phyloP scores from a whole-genome alignment of 2,797 vertebrate species.

The Myotis findleyi region DNA sequence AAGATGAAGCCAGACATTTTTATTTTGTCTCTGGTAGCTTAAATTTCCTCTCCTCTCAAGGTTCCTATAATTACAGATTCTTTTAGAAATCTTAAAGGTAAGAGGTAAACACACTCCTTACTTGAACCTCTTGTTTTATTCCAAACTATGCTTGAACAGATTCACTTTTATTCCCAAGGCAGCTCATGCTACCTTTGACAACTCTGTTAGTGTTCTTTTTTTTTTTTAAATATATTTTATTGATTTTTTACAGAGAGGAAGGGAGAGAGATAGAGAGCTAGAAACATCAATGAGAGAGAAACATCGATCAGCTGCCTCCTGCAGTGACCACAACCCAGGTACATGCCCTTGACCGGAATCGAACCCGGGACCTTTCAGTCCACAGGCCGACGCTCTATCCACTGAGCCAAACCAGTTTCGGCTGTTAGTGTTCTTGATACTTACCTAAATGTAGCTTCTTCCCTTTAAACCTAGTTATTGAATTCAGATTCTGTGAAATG shows the following conservation, averaged over 20 bases:
- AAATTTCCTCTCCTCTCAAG: background rate
- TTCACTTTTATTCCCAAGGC: constrained; percentile 25
- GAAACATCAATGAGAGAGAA: no score
- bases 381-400: no score
- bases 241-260: no score
- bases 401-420: no score
- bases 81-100: constrained; percentile 45
- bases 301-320: no score
- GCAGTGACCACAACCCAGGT: no score
- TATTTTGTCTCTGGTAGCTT: background rate
- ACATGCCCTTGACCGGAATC: no score
- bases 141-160: background rate
- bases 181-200: background rate
- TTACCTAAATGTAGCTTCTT: constrained; percentile 4
- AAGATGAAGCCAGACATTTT: background rate
- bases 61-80: constrained; percentile 24
- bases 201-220: constrained; percentile 23
- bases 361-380: no score
- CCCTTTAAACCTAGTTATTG: constrained; percentile 6
- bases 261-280: no score
- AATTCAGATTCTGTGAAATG: constrained; percentile 17
- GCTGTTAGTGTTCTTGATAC: constrained; percentile 25
- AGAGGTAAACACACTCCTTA: background rate
- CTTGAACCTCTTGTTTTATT: constrained; percentile 31
- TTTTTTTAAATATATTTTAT: no score